A percentile compares a stretch with the other conserved stretches of the same genome.
phyloP scores from a whole-genome alignment of 2,888 invertebrate genomes.

The Xanthorhoe designata region DNA sequence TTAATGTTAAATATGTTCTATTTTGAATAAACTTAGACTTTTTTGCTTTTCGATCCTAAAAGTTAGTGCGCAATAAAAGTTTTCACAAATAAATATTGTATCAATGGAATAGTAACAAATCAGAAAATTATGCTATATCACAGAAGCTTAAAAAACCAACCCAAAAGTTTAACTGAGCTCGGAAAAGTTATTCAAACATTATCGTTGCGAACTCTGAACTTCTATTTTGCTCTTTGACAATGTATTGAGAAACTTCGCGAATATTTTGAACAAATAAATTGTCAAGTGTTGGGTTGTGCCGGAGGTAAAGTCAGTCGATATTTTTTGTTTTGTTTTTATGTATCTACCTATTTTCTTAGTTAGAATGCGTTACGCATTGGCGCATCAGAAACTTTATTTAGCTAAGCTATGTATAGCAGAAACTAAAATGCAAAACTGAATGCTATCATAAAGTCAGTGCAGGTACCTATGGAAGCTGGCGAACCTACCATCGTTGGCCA shows the following conservation, averaged over 20 bases:
- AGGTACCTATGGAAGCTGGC: constrained; percentile 29
- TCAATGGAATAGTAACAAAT: constrained; percentile 22
- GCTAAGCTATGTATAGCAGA: not conserved
- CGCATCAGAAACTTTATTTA: not conserved
- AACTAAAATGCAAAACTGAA: constrained; percentile 14
- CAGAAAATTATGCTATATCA: constrained; percentile 40
- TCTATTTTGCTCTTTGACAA: constrained; percentile 51
- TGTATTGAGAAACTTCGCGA: constrained; percentile 48
- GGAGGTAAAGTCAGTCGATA: constrained; percentile 26
- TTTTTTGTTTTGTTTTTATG: constrained; percentile 14
- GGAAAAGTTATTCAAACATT: constrained; percentile 57
- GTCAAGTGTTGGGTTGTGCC: constrained; percentile 39
- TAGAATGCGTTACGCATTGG: no score
- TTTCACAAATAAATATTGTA: constrained; percentile 16
- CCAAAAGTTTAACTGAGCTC: constrained; percentile 53
- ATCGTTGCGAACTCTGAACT: constrained; percentile 52
- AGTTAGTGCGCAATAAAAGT: constrained; percentile 26
- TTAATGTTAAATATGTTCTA: not conserved
- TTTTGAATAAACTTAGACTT: not conserved
- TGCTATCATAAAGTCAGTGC: constrained; percentile 26
- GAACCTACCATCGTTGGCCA: constrained; percentile 52
- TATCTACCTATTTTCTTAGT: not conserved
- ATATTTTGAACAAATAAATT: constrained; percentile 50
- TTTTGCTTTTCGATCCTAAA: constrained; percentile 8
- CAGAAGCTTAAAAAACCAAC: constrained; percentile 40